phyloP scores from a whole-genome alignment of 2,888 invertebrate genomes.

The Scaptodrosophila latifasciaeformis region DNA sequence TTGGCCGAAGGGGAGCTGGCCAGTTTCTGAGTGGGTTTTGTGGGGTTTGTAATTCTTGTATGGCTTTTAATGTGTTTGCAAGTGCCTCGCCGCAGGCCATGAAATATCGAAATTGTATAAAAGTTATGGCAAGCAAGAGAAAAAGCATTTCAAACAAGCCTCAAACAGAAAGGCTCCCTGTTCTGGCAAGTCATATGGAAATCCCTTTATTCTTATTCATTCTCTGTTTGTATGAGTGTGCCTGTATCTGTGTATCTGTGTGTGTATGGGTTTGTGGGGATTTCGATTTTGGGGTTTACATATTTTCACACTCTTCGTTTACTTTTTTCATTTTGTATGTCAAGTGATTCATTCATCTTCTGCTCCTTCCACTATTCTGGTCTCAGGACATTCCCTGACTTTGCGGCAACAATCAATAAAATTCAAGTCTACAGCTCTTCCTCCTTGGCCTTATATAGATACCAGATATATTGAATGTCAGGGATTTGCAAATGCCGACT shows the following conservation, averaged over 20 bases:
- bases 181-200: slow-evolving; percentile 55
- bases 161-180: slow-evolving; percentile 15
- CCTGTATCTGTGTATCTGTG: too few relatives aligned
- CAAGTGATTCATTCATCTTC: slow-evolving; percentile 65
- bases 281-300: neutral
- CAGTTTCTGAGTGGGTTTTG: slow-evolving; percentile 4
- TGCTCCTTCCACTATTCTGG: slow-evolving; percentile 32
- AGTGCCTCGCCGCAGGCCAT: neutral
- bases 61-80: slow-evolving; percentile 56
- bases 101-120: too few relatives aligned
- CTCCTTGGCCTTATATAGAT: neutral
- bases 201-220: slow-evolving; percentile 42
- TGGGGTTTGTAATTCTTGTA: slow-evolving; percentile 24
- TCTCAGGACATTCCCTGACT: neutral
- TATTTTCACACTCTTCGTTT: neutral
- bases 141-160: too few relatives aligned
- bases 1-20: neutral
- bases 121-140: too few relatives aligned
- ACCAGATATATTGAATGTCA: slow-evolving; percentile 48
- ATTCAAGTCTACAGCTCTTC: slow-evolving; percentile 56
- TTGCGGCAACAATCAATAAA: slow-evolving; percentile 57
- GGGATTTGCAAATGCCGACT: slow-evolving; percentile 63
- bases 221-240: neutral
- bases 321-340: slow-evolving; percentile 39
- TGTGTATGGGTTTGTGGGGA: neutral